Evolutionary conservation across 2,113 vertebrate species (phyloP), one percentile per base, ranked within the genome.

Genomic region (Fulmarus glacialis): DNA sequence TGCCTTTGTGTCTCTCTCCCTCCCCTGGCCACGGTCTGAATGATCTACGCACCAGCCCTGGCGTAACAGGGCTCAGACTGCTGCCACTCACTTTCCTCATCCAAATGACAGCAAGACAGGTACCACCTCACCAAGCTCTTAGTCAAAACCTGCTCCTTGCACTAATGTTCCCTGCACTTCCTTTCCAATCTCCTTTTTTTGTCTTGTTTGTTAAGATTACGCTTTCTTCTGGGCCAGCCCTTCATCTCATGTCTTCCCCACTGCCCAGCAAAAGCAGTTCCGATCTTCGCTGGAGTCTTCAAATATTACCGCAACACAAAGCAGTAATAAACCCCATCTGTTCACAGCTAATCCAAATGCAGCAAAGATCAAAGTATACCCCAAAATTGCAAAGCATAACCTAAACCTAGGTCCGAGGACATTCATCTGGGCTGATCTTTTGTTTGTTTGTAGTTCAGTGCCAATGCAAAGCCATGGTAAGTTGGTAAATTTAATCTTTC

Each of bases 41-140:
- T 0, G 15, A 22, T 3, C 59, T 1, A 4, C 6, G 11, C 19
- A 5, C 55, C 71, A 52, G 2, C 32, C 70, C 55, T 20, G 34
- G 58, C 26, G 2, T 4, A 38, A 29, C 27, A 34, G n/a, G 12
- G 43, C 59, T 53, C 30, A 18, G 18, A 11, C n/a, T 20, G 20
- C 48, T 48, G 59, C 50, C 24, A 2, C 66, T 23, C 2, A 1
- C n/a, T 34, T 23, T 15, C n/a, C 48, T 72, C 58, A 9, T 15
- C 68, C 68, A 9, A 23, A 24, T 0, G 55, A 29, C 50, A 70
- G 20, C 17, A 17, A n/a, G 58, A 12, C 32, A 36, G 40, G 42
- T 21, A 36, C 19, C 50, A 26, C 10, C 62, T 72, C 67, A 17
- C 16, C 14, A 4, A 50, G 52, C 67, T 68, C 78, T 14, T 13